Evolutionary conservation across 1,140 invertebrate species (phyloP), one percentile per base, ranked within the genome.

Genomic region (Neodiprion lecontei): DNA sequence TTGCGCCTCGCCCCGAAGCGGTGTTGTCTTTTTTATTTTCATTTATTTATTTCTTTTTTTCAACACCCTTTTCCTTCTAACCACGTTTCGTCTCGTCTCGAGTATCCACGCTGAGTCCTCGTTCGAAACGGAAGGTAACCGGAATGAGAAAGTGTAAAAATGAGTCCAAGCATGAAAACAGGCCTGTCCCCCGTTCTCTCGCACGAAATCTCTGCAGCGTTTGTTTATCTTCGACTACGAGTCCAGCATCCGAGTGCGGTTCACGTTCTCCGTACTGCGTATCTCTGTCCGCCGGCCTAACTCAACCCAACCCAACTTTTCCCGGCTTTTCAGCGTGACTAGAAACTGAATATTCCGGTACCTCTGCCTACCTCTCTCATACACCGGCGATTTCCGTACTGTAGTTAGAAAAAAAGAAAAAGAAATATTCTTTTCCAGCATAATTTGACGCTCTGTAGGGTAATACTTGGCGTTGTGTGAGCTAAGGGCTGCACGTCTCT

Each of bases 371-470:
- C 28, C 28, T 40, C 2, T 40, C 28, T 40, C 5, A 5, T 17
- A 61, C n/a, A 61, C 21, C 21, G 28, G 40, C 79, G 79, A 83
- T 83, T 84, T 84, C 82, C 81, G 79, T 75, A 79, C 28, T 5
- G 77, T 80, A 83, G 80, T 84, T 84, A 84, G 85, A 85, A 81
- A 76, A 5, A 40, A 40, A 40, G 5, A 40, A 40, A 21, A 21
- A 21, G 17, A 21, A 21, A 21, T 21, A 40, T 40, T 40, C 78
- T 82, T 61, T 77, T 82, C 79, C 76, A 76, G 84, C 83, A 86
- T 86, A 86, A 86, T 86, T 85, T 84, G 84, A 68, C 84, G 80
- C 79, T 85, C 80, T 84, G 78, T 83, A 85, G 81, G 84, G 79
- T 85, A 85, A 86, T 86, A 81, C 77, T 77, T 53, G 70, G 74